These are phyloP conservation scores for Halcyon senegalensis DNA, from an alignment of 2,113 vertebrate genomes.

Conservation along the genomic window DNA sequence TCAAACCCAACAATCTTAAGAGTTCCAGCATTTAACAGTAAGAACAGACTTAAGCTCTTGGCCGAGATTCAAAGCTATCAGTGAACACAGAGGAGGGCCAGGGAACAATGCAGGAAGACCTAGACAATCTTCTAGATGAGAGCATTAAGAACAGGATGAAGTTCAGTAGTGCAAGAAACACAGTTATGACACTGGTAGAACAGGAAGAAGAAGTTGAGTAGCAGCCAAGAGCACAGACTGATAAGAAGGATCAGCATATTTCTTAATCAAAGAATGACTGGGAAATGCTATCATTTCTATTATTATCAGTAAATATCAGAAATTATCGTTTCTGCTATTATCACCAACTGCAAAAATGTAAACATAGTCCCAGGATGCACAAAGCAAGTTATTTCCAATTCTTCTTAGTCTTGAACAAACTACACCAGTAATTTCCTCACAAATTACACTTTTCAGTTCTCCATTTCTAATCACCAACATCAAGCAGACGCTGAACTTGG, in stretches of 20 bases:
- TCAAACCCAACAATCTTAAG: neutral
- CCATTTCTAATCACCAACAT: neutral
- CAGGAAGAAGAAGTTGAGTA: neutral
- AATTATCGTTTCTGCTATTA: neutral
- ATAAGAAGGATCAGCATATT: neutral
- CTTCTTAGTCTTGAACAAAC: neutral
- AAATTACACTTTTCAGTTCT: neutral
- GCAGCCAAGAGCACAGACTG: neutral
- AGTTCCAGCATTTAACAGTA: accelerated
- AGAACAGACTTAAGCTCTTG: neutral
- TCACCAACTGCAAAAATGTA: neutral
- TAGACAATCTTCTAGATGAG: neutral
- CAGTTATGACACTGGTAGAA: neutral
- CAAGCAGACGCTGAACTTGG: neutral
- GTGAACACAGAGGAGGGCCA: neutral
- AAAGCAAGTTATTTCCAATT: neutral
- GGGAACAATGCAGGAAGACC: neutral
- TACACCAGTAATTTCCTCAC: neutral
- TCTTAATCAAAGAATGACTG: neutral
- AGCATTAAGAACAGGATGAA: neutral
- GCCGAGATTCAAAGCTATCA: neutral
- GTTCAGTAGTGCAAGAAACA: neutral
- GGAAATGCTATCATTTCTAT: neutral
- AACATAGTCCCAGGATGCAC: neutral
- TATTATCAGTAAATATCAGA: too few relatives aligned